These are phyloP conservation scores for Eulemur albifrons DNA, from an alignment of 2,797 vertebrate genomes.

Conservation along the genomic window DNA sequence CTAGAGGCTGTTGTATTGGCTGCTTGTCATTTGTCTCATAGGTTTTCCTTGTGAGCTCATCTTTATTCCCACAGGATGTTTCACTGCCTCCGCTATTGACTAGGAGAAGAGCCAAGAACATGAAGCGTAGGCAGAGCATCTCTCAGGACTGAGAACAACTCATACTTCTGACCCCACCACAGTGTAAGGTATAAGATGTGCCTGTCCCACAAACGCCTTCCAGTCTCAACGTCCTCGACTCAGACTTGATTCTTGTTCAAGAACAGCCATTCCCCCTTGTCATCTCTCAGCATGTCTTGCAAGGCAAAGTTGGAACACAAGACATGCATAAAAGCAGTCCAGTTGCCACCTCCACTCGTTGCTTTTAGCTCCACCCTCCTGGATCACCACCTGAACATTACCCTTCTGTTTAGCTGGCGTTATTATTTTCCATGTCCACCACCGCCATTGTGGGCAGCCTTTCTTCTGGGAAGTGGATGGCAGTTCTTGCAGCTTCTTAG, in stretches of 20 bases:
- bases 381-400: not conserved
- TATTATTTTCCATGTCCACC: not conserved
- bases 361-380: not conserved
- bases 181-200: too few relatives aligned
- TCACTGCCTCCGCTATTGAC: not conserved
- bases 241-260: not conserved
- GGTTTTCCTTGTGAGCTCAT: not conserved
- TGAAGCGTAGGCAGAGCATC: not conserved
- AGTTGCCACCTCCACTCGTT: not conserved
- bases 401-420: not conserved
- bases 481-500: not conserved
- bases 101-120: not conserved
- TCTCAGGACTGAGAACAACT: not conserved
- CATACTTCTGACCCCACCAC: not conserved
- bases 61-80: not conserved
- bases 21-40: too few relatives aligned
- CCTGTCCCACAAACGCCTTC: too few relatives aligned
- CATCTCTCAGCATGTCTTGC: not conserved
- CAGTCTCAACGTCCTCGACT: not conserved
- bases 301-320: not conserved
- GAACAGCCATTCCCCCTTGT: not conserved
- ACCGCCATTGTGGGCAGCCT: not conserved
- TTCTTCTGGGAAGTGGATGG: not conserved
- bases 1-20: not conserved
- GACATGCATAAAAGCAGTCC: too few relatives aligned